Percentiles rank a stretch among this genome's conserved stretches.
Evolutionary conservation across 1,140 invertebrate species (phyloP).

Genomic region (Drosophila kepulauana): DNA sequence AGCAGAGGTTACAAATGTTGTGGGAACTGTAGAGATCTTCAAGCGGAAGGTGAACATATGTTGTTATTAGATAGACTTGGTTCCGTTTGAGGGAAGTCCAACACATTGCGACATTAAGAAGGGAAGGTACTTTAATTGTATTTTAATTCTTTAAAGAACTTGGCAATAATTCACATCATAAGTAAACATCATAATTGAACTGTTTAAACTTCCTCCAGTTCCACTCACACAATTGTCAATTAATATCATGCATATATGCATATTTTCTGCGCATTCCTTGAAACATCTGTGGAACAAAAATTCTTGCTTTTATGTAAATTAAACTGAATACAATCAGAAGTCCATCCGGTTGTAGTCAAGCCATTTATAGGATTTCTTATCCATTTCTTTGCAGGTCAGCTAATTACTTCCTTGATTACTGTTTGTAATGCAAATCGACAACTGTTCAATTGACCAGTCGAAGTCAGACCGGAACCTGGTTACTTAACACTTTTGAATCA

Average conservation of each 20-base stretch:
- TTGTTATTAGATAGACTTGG: slow-evolving; percentile 1
- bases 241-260: slow-evolving; percentile 10
- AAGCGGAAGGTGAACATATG: slow-evolving; percentile 31
- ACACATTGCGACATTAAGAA: not conserved
- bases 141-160: not conserved
- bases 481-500: slow-evolving; percentile 45
- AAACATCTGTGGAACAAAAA: slow-evolving; percentile 49
- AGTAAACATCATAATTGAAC: too few relatives aligned
- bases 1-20: slow-evolving; percentile 38
- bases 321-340: slow-evolving; percentile 24
- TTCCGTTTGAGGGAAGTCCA: slow-evolving; percentile 7
- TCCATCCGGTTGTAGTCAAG: slow-evolving; percentile 52
- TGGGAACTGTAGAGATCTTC: slow-evolving; percentile 27
- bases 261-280: slow-evolving; percentile 3
- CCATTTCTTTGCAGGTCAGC: slow-evolving; percentile 35
- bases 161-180: too few relatives aligned
- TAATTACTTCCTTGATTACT: slow-evolving; percentile 63
- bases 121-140: not conserved
- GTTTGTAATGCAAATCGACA: slow-evolving; percentile 44
- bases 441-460: slow-evolving; percentile 42
- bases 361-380: slow-evolving; percentile 68
- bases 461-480: slow-evolving; percentile 61
- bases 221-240: slow-evolving; percentile 9
- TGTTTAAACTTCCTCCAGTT: not conserved
- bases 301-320: slow-evolving; percentile 46